Conservation (phyloP, 2,888 invertebrate genomes). For the Sarcophaga rosellei region DNA sequence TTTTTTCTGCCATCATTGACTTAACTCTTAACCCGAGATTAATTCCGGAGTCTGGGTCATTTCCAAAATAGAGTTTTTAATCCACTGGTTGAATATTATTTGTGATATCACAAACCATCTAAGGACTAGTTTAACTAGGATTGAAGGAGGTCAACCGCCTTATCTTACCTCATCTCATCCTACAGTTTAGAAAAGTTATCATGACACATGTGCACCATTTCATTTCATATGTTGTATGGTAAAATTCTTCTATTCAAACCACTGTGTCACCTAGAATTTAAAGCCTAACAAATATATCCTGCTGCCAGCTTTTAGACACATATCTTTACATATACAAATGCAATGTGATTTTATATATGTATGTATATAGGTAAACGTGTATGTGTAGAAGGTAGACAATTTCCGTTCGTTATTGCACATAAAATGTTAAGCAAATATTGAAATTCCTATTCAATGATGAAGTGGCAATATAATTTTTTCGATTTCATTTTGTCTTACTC, state of each 20-base stretch:
- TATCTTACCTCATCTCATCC: no score
- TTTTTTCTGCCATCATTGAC: no score
- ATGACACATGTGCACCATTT: background rate
- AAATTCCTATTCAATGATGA: conserved; percentile 67
- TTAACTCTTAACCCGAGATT: no score
- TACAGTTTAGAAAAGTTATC: no score
- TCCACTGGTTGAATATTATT: no score
- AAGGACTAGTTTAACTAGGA: no score
- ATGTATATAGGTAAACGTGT: conserved; percentile 1
- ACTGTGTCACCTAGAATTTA: conserved; percentile 25
- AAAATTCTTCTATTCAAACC: background rate
- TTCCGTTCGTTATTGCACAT: conserved; percentile 68
- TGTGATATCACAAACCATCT: no score
- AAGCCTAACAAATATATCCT: conserved; percentile 19
- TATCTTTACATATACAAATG: background rate
- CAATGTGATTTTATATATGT: background rate
- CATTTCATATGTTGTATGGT: background rate
- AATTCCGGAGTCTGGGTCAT: accelerated
- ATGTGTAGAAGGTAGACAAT: conserved; percentile 61
- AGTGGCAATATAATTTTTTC: conserved; percentile 65
- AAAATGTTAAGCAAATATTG: conserved; percentile 68
- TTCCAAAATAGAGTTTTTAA: no score
- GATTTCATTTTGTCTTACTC: background rate
- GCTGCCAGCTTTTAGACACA: background rate
- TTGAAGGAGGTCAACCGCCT: no score